These are phyloP conservation scores for Syngnathus rostellatus DNA, from an alignment of 2,797 vertebrate genomes.

Conservation along the genomic window DNA sequence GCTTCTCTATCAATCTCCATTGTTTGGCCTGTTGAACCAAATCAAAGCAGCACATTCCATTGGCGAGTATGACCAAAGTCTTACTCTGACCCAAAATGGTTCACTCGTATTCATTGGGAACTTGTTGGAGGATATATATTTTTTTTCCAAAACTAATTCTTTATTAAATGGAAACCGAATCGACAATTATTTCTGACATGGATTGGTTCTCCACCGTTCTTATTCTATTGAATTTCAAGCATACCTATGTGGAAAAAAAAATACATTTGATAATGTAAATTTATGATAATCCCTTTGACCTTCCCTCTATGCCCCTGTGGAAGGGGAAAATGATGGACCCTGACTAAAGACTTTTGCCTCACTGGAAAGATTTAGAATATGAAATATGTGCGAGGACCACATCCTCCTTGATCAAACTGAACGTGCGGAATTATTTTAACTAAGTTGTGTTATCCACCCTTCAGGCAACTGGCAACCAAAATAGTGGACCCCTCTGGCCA, in stretches of 20 bases:
- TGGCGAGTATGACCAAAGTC: background rate
- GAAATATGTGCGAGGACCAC: slow-evolving; percentile 28
- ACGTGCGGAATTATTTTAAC: slow-evolving; percentile 16
- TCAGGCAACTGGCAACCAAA: slow-evolving; percentile 12
- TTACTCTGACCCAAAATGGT: background rate
- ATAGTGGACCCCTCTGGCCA: slow-evolving; percentile 14
- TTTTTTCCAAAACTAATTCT: background rate
- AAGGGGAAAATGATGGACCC: slow-evolving; percentile 39
- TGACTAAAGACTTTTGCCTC: slow-evolving; percentile 27
- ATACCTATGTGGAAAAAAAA: slow-evolving; percentile 14
- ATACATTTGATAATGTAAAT: slow-evolving; percentile 60
- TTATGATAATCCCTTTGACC: slow-evolving; percentile 61
- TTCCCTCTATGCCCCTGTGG: slow-evolving; percentile 36
- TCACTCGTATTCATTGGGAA: background rate
- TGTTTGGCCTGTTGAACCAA: slow-evolving; percentile 57
- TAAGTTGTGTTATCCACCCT: slow-evolving; percentile 26
- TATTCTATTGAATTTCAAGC: slow-evolving; percentile 17
- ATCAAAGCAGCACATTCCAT: slow-evolving; percentile 21
- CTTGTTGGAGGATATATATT: background rate
- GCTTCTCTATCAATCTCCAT: slow-evolving; percentile 40
- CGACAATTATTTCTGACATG: too few relatives aligned
- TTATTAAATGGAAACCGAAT: background rate
- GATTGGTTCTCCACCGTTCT: background rate
- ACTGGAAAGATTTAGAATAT: slow-evolving; percentile 34
- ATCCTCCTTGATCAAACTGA: slow-evolving; percentile 9